Base-by-base conservation (phyloP, 2,113 vertebrate genomes). In the Grammomys dolichurus region DNA sequence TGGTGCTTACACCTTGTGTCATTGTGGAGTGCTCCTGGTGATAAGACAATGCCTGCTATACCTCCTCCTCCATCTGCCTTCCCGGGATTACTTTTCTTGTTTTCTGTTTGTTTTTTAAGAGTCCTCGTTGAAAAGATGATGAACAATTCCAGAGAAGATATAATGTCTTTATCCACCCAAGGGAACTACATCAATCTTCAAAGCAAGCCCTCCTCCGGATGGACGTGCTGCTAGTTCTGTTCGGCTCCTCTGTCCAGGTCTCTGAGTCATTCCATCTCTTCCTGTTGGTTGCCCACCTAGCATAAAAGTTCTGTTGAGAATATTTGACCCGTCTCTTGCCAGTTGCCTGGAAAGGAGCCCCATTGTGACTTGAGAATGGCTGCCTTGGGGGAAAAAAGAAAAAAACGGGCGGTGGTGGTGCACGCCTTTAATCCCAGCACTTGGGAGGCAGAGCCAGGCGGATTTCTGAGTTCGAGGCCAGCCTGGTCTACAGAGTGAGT, bases 101-200 rank as follows among this genome's bases (percentile, higher is more conserved):
- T 14, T 77, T 93, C 16, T 26, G 12, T 36, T 70, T 17, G 7
- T 72, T 17, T 97, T 75, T 96, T 96, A 87, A 99, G 98, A 96
- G 98, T 99, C 63, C 98, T 99, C 77, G 98, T 99, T 93, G 98
- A 99, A 90, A 98, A 98, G 98, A 99, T 99, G 98, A 99, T 99
- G 98, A 94, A 84, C 76, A 98, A 98, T 1, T 98, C 93, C 94
- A 92, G 56, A 0, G 98, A 98, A 58, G 98, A 98, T n/a, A 73
- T 54, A 17, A 22, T 94, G 63, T 98, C 98, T 96, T 46, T 98
- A 96, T 95, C 98, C 7, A 96, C 97, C 1, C 98, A 87, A 31
- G 99, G 99, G 85, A 97, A 99, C 97, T 99, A 99, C 19, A 99
- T 99, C 95, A 98, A 98, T 75, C 89, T 99, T 14, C 97, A 98